Conservation (phyloP, 2,797 vertebrate species). For the Microctenopoma lineatum region DNA sequence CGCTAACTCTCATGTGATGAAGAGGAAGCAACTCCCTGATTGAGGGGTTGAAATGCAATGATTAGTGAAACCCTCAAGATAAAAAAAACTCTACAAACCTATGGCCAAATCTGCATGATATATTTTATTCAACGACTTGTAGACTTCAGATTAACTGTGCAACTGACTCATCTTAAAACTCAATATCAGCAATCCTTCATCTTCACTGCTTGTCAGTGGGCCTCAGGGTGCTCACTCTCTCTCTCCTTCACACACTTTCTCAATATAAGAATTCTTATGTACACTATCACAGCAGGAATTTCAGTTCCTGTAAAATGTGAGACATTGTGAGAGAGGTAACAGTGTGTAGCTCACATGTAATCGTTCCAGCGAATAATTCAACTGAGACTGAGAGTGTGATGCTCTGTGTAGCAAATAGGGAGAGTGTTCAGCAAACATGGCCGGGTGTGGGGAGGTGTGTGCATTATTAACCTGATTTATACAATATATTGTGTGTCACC, state of each 20-base stretch:
- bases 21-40: neutral
- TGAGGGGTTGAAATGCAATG: conserved; percentile 1
- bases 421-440: too few species aligned
- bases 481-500: too few species aligned
- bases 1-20: conserved; percentile 40
- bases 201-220: too few species aligned
- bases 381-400: too few species aligned
- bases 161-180: neutral
- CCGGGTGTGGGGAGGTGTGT: too few species aligned
- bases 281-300: neutral
- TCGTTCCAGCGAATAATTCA: too few species aligned
- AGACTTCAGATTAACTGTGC: neutral
- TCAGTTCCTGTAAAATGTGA: neutral
- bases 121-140: too few species aligned
- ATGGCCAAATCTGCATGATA: neutral
- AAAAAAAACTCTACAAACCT: neutral
- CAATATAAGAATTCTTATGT: neutral
- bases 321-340: neutral
- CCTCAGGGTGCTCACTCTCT: too few species aligned
- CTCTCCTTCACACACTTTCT: too few species aligned
- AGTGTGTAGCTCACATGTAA: neutral
- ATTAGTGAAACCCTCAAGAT: too few species aligned
- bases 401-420: too few species aligned
- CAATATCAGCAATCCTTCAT: neutral
- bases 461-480: too few species aligned